Percentiles rank a stretch among this genome's conserved stretches.
Evolutionary conservation across 2,113 vertebrate species (phyloP).

Genomic region (Emberiza fucata): DNA sequence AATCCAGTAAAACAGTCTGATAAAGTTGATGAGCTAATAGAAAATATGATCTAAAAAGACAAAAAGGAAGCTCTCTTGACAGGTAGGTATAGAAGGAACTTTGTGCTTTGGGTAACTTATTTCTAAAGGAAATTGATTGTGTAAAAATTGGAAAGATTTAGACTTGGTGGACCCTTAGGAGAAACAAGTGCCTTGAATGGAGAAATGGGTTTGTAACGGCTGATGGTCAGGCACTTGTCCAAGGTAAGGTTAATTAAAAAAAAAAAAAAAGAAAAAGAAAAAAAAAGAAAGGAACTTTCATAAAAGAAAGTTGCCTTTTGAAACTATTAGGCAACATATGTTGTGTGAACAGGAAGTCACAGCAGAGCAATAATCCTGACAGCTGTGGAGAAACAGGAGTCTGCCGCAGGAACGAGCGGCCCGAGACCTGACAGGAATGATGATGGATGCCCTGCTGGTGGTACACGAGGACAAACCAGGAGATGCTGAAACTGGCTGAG

Average conservation of each 20-base stretch:
- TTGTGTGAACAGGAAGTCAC: slow-evolving; percentile 69
- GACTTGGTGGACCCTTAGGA: neutral
- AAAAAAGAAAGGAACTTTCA: neutral
- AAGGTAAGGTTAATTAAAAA: slow-evolving; percentile 21
- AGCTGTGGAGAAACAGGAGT: slow-evolving; percentile 65
- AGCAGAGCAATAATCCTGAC: slow-evolving; percentile 69
- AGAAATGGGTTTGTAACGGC: neutral
- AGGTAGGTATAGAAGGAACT: neutral
- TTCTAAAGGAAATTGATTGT: neutral
- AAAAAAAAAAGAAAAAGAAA: neutral
- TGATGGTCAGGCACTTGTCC: slow-evolving; percentile 13
- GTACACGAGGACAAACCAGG: slow-evolving; percentile 11
- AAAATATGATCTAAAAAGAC: neutral
- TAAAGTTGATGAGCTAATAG: neutral
- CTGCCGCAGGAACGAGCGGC: neutral
- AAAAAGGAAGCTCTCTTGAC: neutral
- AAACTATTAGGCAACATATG: slow-evolving; percentile 70
- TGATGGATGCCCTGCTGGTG: slow-evolving; percentile 57
- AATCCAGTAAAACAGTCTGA: neutral
- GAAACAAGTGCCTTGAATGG: neutral
- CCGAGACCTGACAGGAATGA: slow-evolving; percentile 63
- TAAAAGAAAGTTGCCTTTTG: slow-evolving; percentile 63
- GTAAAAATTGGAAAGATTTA: neutral
- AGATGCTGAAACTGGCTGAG: slow-evolving; percentile 14
- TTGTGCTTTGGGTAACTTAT: neutral